These are phyloP conservation scores for Neoseiulus cucumeris DNA, from an alignment of 1,140 invertebrate species.

Conservation along the genomic window DNA sequence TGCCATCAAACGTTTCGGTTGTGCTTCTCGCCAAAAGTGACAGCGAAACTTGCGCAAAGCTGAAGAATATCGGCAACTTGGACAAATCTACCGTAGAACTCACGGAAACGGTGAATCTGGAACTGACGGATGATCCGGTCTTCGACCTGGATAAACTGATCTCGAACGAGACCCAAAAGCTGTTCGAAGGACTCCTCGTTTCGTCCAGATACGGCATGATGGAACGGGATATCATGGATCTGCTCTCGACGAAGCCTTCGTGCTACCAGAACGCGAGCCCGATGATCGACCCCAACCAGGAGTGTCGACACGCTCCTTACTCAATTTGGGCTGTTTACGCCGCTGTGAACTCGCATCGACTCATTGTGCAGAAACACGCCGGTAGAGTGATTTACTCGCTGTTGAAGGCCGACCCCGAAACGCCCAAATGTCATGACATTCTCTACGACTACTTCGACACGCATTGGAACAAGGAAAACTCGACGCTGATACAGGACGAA, in stretches of 20 bases:
- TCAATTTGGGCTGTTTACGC: not conserved
- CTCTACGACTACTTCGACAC: constrained; percentile 1
- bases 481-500: not conserved
- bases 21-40: not conserved
- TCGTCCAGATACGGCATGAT: not conserved
- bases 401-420: not conserved
- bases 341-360: not conserved
- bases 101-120: not conserved
- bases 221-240: constrained; percentile 4
- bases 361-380: constrained; percentile 5
- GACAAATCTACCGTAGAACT: constrained; percentile 4
- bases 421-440: not conserved
- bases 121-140: not conserved
- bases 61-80: not conserved
- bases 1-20: not conserved
- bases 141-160: not conserved
- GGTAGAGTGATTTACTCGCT: not conserved
- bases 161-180: not conserved
- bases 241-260: not conserved
- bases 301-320: constrained; percentile 7
- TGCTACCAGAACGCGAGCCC: not conserved
- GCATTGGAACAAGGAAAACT: constrained; percentile 7
- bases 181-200: not conserved
- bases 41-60: not conserved
- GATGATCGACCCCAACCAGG: not conserved